Percentiles rank a stretch among this genome's conserved stretches.
Conservation (phyloP, 2,113 vertebrate species). For the Romanogobio albipinnatus region DNA sequence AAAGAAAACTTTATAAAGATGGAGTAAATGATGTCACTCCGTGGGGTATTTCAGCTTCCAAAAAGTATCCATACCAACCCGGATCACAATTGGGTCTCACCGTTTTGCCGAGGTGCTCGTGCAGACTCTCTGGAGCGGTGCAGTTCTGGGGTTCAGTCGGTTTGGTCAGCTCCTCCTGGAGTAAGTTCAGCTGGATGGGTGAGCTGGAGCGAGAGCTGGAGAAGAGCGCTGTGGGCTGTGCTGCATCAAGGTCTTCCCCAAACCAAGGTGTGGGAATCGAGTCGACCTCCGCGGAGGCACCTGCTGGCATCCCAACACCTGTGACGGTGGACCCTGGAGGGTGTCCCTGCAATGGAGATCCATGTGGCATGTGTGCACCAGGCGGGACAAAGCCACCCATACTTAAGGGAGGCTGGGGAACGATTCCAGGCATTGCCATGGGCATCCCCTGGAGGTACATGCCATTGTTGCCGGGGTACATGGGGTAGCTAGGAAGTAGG, state of each 20-base stretch:
- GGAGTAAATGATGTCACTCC: background rate
- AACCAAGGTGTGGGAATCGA: conserved; percentile 38
- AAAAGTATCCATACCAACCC: too few relatives aligned
- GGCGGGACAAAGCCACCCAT: conserved; percentile 29
- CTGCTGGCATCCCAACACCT: background rate
- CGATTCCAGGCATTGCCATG: background rate
- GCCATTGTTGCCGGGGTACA: conserved; percentile 67
- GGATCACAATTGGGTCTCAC: conserved; percentile 51
- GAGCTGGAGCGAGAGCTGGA: conserved; percentile 85
- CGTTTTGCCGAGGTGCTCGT: conserved; percentile 63
- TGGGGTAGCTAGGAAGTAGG: conserved; percentile 75
- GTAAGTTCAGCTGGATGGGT: conserved; percentile 84
- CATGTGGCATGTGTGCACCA: background rate
- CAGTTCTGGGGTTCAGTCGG: conserved; percentile 64
- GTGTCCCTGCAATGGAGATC: conserved; percentile 49
- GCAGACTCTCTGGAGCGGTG: conserved; percentile 68
- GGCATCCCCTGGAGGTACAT: conserved; percentile 65
- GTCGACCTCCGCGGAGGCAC: conserved; percentile 15
- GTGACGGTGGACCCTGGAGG: background rate
- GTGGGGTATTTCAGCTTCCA: background rate
- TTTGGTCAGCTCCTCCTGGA: conserved; percentile 83
- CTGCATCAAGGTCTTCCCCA: conserved; percentile 56
- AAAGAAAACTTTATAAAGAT: background rate
- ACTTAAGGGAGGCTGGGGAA: conserved; percentile 59
- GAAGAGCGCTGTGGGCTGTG: conserved; percentile 58